A percentile compares a stretch with the other conserved stretches of the same genome.
These are phyloP conservation scores for Nomada fabriciana DNA, from an alignment of 2,888 invertebrate species.

Conservation along the genomic window DNA sequence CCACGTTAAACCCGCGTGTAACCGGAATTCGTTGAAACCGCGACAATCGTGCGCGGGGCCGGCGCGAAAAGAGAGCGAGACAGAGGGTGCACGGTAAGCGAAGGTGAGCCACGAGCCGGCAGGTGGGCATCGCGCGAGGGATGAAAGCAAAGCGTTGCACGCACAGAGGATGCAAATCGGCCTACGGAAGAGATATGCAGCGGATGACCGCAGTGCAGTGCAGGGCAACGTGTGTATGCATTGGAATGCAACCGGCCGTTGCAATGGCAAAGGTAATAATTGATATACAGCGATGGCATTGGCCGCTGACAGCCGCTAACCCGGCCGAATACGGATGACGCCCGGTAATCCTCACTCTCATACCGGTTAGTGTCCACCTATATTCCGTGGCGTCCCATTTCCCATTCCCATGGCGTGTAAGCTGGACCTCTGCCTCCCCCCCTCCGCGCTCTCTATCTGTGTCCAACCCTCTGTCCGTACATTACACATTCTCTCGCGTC, in stretches of 20 bases:
- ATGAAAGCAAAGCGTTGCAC: conserved; percentile 7
- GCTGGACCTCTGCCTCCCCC: conserved; percentile 61
- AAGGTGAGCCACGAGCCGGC: background rate
- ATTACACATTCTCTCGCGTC: conserved; percentile 29
- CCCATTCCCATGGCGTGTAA: conserved; percentile 75
- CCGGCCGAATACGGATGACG: conserved; percentile 82
- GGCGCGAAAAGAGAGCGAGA: conserved; percentile 27
- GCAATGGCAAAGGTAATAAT: conserved; percentile 79
- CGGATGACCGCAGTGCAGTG: conserved; percentile 57
- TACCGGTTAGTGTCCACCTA: conserved; percentile 80
- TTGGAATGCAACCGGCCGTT: conserved; percentile 66
- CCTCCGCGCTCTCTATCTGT: conserved; percentile 14
- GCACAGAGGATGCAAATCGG: conserved; percentile 68
- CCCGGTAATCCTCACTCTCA: conserved; percentile 82
- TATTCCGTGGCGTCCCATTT: conserved; percentile 76
- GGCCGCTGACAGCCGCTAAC: conserved; percentile 83
- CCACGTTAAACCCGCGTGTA: conserved; percentile 59
- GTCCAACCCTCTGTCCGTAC: conserved; percentile 15
- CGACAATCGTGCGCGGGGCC: background rate
- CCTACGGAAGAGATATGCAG: conserved; percentile 63
- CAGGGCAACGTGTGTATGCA: conserved; percentile 49
- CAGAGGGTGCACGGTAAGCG: conserved; percentile 10
- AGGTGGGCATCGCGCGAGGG: background rate
- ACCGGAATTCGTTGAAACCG: conserved; percentile 28
- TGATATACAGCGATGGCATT: conserved; percentile 81